A percentile compares a stretch with the other conserved stretches of the same genome.
Evolutionary conservation across 2,888 invertebrate species (phyloP).

Genomic region (Melanargia galathea): DNA sequence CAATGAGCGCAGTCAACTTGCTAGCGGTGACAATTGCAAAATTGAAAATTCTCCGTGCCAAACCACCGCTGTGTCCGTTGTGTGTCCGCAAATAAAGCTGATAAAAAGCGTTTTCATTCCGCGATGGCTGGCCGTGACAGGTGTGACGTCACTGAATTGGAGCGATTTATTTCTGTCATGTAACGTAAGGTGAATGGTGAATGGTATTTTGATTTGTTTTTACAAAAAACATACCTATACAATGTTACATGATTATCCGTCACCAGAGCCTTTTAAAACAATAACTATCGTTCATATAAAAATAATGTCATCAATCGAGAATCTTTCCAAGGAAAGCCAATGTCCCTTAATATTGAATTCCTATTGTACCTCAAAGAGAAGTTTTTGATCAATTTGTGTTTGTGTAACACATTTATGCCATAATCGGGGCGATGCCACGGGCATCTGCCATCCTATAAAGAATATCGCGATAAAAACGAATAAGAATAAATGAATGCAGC

Average conservation of each 20-base stretch:
- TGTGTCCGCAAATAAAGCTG: slow-evolving; percentile 35
- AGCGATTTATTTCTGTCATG: slow-evolving; percentile 15
- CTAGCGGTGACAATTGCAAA: slow-evolving; percentile 5
- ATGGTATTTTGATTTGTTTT: not conserved
- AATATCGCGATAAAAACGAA: too few relatives aligned
- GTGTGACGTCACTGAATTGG: slow-evolving; percentile 56
- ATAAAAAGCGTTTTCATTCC: slow-evolving; percentile 65
- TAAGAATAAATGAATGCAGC: slow-evolving; percentile 3
- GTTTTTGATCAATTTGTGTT: too few relatives aligned
- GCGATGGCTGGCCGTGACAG: slow-evolving; percentile 59
- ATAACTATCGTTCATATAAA: too few relatives aligned
- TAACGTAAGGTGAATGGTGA: slow-evolving; percentile 7
- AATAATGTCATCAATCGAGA: too few relatives aligned
- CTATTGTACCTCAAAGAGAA: too few relatives aligned
- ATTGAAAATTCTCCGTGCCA: slow-evolving; percentile 12
- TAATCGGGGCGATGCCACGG: too few relatives aligned
- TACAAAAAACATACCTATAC: not conserved
- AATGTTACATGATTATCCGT: not conserved
- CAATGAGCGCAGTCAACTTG: slow-evolving; percentile 11
- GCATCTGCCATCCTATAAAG: too few relatives aligned
- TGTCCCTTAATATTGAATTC: too few relatives aligned
- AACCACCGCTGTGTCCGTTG: slow-evolving; percentile 10
- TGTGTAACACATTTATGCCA: too few relatives aligned
- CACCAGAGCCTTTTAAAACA: not conserved
- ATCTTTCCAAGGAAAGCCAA: too few relatives aligned